Evolutionary conservation across 2,113 vertebrate genomes (phyloP).

Genomic region (Nibea albiflora): DNA sequence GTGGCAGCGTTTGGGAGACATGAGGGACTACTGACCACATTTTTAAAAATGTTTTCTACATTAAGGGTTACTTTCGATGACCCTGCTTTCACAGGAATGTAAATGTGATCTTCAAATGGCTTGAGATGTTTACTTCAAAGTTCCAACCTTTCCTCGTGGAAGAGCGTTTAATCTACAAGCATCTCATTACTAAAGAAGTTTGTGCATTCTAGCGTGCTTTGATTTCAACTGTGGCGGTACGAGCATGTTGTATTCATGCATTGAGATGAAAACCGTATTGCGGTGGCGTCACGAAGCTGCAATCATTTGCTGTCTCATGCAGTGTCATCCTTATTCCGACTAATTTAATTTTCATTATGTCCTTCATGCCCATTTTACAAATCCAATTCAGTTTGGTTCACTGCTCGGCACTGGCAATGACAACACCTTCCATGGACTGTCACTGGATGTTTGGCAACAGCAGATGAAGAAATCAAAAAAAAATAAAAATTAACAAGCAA

Average conservation of each 20-base stretch:
- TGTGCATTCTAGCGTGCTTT: background rate
- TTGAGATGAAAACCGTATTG: background rate
- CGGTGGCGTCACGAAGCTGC: background rate
- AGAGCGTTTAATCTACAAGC: constrained; percentile 10
- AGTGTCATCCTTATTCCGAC: background rate
- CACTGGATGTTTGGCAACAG: background rate
- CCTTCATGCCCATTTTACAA: background rate
- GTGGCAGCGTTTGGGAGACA: constrained; percentile 12
- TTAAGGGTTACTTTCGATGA: background rate
- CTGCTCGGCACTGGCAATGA: too few species aligned
- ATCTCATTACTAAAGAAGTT: too few species aligned
- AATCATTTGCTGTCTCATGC: background rate
- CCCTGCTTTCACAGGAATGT: background rate
- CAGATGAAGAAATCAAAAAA: background rate
- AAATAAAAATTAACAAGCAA: background rate
- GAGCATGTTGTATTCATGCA: background rate
- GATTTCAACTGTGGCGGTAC: background rate
- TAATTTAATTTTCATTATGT: background rate
- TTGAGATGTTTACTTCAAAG: background rate
- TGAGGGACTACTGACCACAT: background rate
- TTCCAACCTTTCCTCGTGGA: background rate
- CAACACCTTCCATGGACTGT: background rate
- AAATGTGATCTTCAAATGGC: background rate
- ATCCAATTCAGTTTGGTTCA: background rate
- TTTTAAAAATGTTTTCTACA: background rate